Conservation (phyloP, 1,140 invertebrate species). For the Lerema accius region DNA sequence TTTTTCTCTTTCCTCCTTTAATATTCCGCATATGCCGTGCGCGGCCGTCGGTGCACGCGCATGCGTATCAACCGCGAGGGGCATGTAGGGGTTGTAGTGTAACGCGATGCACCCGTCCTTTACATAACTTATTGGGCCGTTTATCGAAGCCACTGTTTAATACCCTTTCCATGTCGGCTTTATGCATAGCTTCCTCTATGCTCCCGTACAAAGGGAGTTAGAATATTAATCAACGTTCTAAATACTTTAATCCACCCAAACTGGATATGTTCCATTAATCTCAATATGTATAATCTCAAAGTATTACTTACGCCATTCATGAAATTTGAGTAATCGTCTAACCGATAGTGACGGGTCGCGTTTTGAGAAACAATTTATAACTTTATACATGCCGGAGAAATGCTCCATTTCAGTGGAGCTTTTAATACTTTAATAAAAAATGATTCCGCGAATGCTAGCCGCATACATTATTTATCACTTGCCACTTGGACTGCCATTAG, state of each 20-base stretch:
- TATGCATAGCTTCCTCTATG: constrained; percentile 65
- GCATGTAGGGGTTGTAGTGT: constrained; percentile 73
- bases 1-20: constrained; percentile 82
- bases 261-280: constrained; percentile 62
- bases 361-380: constrained; percentile 16
- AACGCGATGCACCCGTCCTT: constrained; percentile 76
- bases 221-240: constrained; percentile 74
- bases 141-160: constrained; percentile 78
- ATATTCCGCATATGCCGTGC: constrained; percentile 81
- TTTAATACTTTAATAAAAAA: constrained; percentile 35
- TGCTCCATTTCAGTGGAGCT: constrained; percentile 12
- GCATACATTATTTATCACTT: constrained; percentile 54
- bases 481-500: constrained; percentile 53
- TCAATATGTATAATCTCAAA: constrained; percentile 45
- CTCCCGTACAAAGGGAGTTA: constrained; percentile 48
- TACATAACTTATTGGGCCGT: constrained; percentile 81
- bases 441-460: constrained; percentile 33
- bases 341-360: constrained; percentile 18
- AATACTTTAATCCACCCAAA: constrained; percentile 59
- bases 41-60: constrained; percentile 72
- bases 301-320: constrained; percentile 33
- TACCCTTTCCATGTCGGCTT: constrained; percentile 76
- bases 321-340: constrained; percentile 32
- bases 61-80: constrained; percentile 67
- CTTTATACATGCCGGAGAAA: constrained; percentile 9